Conservation (phyloP, 2,888 invertebrate genomes). For the Eugnorisma glareosa region DNA sequence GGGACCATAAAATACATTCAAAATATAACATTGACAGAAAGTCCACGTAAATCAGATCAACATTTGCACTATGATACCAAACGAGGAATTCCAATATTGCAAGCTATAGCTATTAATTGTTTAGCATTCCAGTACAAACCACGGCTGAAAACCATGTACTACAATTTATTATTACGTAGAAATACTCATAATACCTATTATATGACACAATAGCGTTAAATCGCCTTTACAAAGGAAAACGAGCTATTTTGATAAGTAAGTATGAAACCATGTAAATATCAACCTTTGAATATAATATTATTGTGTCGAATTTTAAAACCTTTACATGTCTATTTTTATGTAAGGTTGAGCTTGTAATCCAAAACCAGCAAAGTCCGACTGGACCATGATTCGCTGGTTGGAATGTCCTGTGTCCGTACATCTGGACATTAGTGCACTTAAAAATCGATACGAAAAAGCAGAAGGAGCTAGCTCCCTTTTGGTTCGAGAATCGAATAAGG, state of each 20-base stretch:
- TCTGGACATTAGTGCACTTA: too few species aligned
- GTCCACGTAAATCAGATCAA: neutral
- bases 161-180: neutral
- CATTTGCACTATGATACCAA: neutral
- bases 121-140: neutral
- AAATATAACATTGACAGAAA: neutral
- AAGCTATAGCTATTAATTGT: neutral
- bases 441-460: too few species aligned
- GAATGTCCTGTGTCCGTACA: too few species aligned
- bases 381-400: too few species aligned
- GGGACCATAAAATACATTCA: too few species aligned
- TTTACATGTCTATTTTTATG: neutral
- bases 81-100: neutral
- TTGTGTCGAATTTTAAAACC: neutral
- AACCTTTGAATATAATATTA: neutral
- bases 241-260: neutral
- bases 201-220: neutral
- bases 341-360: neutral
- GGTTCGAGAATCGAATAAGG: too few species aligned
- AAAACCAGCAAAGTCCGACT: neutral
- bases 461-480: too few species aligned
- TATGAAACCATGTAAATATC: neutral
- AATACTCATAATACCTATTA: neutral
- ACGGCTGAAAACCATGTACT: neutral
- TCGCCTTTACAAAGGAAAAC: neutral